Evolutionary conservation across 2,797 vertebrate species (phyloP), one percentile per base, ranked within the genome.

Genomic region (Amblyopsis hoosieri): DNA sequence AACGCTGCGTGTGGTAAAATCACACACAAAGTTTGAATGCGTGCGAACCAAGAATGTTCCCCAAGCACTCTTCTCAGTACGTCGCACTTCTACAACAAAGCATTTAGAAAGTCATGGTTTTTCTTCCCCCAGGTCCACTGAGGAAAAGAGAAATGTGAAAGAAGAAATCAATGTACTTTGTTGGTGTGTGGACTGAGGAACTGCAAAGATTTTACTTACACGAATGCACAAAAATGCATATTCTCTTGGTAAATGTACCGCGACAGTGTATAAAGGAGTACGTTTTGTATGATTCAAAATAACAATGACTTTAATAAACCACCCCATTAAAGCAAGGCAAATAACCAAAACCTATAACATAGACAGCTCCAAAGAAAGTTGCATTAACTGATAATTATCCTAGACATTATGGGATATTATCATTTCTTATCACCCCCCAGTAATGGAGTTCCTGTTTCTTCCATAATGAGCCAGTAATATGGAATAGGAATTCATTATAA

Each of bases 401-500:
- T 45, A 42, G 42, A 72, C 75, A 84, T 85, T 85, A 86, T 59
- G 0, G 12, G 15, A 64, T 83, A 74, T 87, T 78, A 81, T 80
- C 23, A 2, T 81, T 79, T 81, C 55, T 74, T 76, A 81, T 88
- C 77, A 79, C 78, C 81, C 63, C 37, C 74, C 72, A 48, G 75
- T 64, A 69, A 86, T 67, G 57, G 60, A 63, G 59, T 63, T 73
- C 55, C 71, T 59, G 66, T 75, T 69, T 69, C 54, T 64, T 64
- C 47, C 12, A 71, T 85, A 87, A 89, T 69, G 79, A 87, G 72
- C 17, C 53, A 42, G 70, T 74, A 84, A 73, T 81, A 72, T 79
- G 79, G 74, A 66, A 56, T 69, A 72, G 57, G 62, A 86, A 76
- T 77, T 88, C 84, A 92, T 91, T 90, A 90, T 75, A 72, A 85